A percentile compares a stretch with the other conserved stretches of the same genome.
phyloP scores from a whole-genome alignment of 2,888 invertebrate species.

The Crocallis elinguaria region DNA sequence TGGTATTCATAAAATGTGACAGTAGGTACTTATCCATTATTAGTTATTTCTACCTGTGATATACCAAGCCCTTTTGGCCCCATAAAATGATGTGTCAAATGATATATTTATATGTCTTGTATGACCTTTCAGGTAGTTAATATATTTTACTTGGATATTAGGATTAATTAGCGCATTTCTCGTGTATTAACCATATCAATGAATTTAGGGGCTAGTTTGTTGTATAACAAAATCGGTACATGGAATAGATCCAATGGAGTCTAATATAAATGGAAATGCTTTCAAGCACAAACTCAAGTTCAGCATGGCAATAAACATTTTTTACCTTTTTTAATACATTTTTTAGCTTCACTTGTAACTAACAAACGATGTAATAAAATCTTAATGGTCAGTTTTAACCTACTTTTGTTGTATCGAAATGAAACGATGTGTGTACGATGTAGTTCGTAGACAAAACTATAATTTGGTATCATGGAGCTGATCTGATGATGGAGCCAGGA shows the following conservation, averaged over 20 bases:
- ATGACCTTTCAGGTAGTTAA: conserved; percentile 20
- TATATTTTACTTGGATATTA: conserved; percentile 11
- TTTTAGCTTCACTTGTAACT: too few species aligned
- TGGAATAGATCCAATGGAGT: neutral
- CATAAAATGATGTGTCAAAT: conserved; percentile 41
- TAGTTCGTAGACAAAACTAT: too few species aligned
- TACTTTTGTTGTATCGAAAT: too few species aligned
- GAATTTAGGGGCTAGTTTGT: neutral
- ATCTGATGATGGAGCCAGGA: too few species aligned
- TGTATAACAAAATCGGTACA: neutral
- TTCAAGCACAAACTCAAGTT: too few species aligned
- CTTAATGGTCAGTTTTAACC: too few species aligned
- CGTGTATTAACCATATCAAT: neutral
- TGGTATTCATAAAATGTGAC: conserved; percentile 30
- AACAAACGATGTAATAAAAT: too few species aligned
- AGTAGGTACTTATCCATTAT: conserved; percentile 36
- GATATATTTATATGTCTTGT: conserved; percentile 29
- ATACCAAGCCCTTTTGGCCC: conserved; percentile 39
- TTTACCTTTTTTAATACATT: too few species aligned
- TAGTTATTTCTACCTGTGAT: conserved; percentile 40
- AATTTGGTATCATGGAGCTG: too few species aligned
- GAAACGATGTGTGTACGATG: too few species aligned
- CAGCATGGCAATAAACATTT: too few species aligned
- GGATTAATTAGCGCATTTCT: conserved; percentile 2
- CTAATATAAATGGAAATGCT: too few species aligned